A percentile compares a stretch with the other conserved stretches of the same genome.
Evolutionary conservation across 2,797 vertebrate species (phyloP).

Genomic region (Cichlasoma orientale): DNA sequence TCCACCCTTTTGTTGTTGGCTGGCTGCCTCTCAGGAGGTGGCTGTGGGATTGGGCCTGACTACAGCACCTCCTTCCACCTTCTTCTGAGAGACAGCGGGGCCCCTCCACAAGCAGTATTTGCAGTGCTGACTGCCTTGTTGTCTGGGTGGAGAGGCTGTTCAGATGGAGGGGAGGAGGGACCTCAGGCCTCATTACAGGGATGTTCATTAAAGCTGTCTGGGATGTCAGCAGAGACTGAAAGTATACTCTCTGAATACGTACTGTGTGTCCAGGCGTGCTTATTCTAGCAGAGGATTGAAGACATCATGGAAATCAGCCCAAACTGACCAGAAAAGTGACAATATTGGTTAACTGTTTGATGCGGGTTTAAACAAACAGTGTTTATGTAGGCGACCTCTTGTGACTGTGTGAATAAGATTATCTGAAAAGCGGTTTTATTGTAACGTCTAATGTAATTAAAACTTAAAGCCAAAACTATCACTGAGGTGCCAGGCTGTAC

Average conservation of each 20-base stretch:
- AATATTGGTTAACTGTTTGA: not conserved
- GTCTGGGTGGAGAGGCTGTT: conserved; percentile 24
- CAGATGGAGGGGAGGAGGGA: not conserved
- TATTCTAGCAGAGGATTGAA: not conserved
- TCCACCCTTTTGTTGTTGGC: conserved; percentile 5
- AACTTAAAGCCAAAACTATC: too few relatives aligned
- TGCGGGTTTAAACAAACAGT: not conserved
- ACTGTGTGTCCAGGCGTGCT: not conserved
- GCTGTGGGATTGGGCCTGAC: conserved; percentile 32
- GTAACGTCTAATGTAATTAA: too few relatives aligned
- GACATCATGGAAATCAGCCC: not conserved
- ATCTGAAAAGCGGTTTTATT: too few relatives aligned
- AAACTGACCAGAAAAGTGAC: not conserved
- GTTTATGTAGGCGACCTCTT: conserved; percentile 1
- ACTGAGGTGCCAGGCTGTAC: too few relatives aligned
- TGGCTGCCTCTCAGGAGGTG: conserved; percentile 30
- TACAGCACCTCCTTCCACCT: conserved; percentile 9
- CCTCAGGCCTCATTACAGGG: not conserved
- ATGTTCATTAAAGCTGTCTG: not conserved
- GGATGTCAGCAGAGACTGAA: not conserved
- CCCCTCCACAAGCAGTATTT: conserved; percentile 18
- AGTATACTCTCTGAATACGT: not conserved
- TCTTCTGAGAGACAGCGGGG: not conserved
- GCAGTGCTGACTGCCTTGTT: conserved; percentile 2
- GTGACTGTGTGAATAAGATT: not conserved